Evolutionary conservation across 2,888 invertebrate species (phyloP), one percentile per base, ranked within the genome.

Genomic region (Boloria euphrosyne): DNA sequence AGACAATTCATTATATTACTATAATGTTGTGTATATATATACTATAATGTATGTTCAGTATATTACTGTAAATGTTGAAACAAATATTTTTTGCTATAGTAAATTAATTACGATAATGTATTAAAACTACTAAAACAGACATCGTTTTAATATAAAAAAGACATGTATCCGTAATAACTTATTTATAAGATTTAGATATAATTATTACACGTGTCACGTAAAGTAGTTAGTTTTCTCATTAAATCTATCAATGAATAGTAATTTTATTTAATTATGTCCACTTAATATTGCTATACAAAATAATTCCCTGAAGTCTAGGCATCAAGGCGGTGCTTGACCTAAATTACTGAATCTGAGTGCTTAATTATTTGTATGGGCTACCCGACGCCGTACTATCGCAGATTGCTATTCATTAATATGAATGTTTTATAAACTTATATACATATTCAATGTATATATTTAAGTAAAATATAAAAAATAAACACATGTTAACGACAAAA

Each of bases 281-380:
- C n/a, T 46, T 46, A 49, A 59, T 67, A 54, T 62, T 53, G 60
- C 59, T 62, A 58, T 53, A 52, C 62, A 63, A 51, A 58, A 69
- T 55, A 59, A 49, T 44, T 57, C 67, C 62, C 63, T 54, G 52
- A 44, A 66, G 57, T 53, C 62, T 52, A 65, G 50, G 52, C 61
- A 67, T 62, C 61, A 49, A 67, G 65, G 67, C 59, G 55, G 62
- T 57, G 46, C 61, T 57, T 68, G 70, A 68, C 70, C 70, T 58
- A 64, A 63, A 68, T 70, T 63, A 57, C 53, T 18, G 62, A 50
- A 57, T 63, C 65, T 55, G 62, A 51, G 58, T 44, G 62, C 65
- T 65, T 65, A 67, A 67, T 67, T 67, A 65, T 67, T 70, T 68
- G 68, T 51, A 59, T 47, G 59, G 49, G 53, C 62, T 27, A 47